phyloP scores from a whole-genome alignment of 2,113 vertebrate species.

The Lutjanus erythropterus region DNA sequence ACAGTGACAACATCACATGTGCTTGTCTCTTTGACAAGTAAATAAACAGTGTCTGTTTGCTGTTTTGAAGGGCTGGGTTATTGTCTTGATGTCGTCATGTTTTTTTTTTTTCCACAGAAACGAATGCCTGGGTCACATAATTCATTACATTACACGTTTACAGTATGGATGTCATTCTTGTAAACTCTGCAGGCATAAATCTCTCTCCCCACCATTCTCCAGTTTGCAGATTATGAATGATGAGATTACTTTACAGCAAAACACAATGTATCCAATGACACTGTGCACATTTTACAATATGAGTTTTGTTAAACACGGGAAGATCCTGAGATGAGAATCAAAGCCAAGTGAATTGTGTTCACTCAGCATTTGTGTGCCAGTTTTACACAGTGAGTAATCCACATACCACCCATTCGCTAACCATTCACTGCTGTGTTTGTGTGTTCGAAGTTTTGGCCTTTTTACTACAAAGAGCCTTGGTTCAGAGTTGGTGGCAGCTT shows the following conservation, averaged over 20 bases:
- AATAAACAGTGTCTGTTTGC: constrained; percentile 35
- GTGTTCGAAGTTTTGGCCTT: constrained; percentile 36
- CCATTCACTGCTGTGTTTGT: constrained; percentile 55
- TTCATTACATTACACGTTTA: constrained; percentile 8
- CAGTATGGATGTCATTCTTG: constrained; percentile 5
- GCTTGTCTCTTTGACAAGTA: constrained; percentile 19
- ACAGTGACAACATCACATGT: constrained; percentile 30
- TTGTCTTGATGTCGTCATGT: constrained; percentile 14
- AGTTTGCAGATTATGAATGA: constrained; percentile 17
- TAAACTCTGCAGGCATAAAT: constrained; percentile 21
- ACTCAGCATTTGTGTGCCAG: constrained; percentile 41
- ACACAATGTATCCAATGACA: constrained; percentile 3
- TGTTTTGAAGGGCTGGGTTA: constrained; percentile 16
- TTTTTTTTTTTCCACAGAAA: background rate
- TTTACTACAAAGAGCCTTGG: constrained; percentile 58
- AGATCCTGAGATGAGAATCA: constrained; percentile 22
- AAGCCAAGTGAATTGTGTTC: constrained; percentile 27
- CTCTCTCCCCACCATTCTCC: background rate
- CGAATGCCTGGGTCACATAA: constrained; percentile 9
- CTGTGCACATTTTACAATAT: constrained; percentile 1
- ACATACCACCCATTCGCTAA: constrained; percentile 47
- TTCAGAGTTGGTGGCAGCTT: constrained; percentile 59
- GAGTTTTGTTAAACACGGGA: constrained; percentile 31
- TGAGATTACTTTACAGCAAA: constrained; percentile 21
- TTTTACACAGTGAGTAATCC: constrained; percentile 45